phyloP scores from a whole-genome alignment of 2,113 vertebrate species.

The Lasiurus cinereus region DNA sequence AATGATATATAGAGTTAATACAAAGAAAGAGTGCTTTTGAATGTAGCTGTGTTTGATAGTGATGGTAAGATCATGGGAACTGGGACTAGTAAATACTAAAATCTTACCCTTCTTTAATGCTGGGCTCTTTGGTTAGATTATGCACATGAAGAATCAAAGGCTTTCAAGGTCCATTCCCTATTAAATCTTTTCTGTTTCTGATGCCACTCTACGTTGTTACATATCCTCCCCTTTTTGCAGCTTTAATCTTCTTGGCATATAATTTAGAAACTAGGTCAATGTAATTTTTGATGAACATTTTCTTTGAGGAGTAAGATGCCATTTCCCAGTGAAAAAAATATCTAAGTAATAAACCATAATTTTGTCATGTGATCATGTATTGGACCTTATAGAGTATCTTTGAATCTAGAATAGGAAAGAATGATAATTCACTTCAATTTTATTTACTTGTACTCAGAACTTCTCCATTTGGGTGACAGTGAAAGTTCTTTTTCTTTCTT shows the following conservation, averaged over 20 bases:
- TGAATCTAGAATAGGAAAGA: neutral
- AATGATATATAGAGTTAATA: neutral
- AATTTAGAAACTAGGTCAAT: neutral
- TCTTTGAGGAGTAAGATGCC: neutral
- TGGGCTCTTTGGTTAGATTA: neutral
- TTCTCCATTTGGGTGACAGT: neutral
- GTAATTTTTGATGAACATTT: neutral
- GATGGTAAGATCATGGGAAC: neutral
- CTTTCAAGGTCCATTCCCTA: neutral
- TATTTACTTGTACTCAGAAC: neutral
- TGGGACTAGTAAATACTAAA: neutral
- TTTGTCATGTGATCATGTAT: neutral
- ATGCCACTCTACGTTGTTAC: neutral
- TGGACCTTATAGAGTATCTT: neutral
- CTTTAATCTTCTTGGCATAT: neutral
- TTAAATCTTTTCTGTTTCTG: neutral
- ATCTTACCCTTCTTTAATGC: neutral
- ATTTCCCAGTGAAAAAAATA: neutral
- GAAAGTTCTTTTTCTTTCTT: neutral
- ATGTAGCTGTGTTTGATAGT: neutral
- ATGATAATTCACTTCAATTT: neutral
- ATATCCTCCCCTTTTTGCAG: neutral
- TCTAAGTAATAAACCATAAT: neutral
- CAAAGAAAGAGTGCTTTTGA: neutral
- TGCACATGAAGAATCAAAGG: neutral